Percentiles rank a stretch among this genome's conserved stretches.
phyloP scores from a whole-genome alignment of 2,113 vertebrate genomes.

The human (Homo sapiens) region DNA sequence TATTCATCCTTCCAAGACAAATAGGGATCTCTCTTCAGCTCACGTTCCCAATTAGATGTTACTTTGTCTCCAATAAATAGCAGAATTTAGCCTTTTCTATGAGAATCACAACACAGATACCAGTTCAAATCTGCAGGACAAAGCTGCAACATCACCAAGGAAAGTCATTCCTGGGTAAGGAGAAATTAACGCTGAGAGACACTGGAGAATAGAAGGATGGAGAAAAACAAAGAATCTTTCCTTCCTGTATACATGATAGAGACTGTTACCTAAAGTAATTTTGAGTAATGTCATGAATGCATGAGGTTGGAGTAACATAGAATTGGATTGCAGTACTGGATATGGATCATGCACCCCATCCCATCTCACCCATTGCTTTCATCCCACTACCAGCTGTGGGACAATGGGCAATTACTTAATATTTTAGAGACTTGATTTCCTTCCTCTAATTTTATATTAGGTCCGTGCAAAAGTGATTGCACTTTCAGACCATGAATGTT shows the following conservation, averaged over 20 bases:
- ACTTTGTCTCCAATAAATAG: background rate
- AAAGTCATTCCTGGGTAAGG: background rate
- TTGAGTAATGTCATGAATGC: background rate
- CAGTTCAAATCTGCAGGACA: background rate
- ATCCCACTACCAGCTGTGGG: background rate
- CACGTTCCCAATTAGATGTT: background rate
- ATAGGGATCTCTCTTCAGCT: background rate
- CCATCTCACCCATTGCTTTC: accelerated
- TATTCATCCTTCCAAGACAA: background rate
- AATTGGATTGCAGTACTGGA: background rate
- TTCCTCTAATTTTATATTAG: background rate
- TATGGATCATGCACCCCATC: background rate
- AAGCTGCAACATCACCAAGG: background rate
- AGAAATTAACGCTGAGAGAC: background rate
- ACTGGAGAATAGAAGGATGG: background rate
- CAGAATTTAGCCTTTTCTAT: background rate
- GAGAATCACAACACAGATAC: background rate
- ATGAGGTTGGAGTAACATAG: background rate
- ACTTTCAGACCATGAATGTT: no score
- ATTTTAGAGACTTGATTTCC: background rate
- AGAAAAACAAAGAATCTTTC: background rate
- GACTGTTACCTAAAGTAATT: background rate
- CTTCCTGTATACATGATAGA: background rate
- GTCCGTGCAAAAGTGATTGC: no score
- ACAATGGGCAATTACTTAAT: background rate